A percentile compares a stretch with the other conserved stretches of the same genome.
Conservation (phyloP, 2,113 vertebrate species). For the Ovis canadensis region DNA sequence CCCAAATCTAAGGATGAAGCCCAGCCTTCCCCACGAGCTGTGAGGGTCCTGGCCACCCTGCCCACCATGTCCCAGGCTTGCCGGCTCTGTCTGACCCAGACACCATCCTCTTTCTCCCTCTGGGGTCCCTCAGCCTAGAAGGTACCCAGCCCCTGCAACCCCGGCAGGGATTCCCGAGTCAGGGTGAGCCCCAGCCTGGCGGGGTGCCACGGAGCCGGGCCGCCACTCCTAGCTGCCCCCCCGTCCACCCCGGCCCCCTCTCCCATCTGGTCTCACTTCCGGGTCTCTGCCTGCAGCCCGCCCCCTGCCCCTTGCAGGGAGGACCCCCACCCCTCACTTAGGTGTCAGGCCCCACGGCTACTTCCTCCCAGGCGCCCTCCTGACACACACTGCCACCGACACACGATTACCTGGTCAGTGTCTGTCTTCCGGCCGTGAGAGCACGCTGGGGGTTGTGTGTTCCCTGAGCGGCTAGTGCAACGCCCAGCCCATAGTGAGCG, state of each 20-base stretch:
- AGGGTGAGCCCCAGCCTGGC: accelerated
- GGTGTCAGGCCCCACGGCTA: too few species aligned
- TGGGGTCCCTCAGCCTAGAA: background rate
- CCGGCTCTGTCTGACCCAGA: background rate
- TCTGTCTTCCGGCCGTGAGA: accelerated
- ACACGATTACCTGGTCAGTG: background rate
- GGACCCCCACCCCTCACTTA: background rate
- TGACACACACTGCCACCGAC: accelerated
- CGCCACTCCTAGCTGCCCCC: accelerated
- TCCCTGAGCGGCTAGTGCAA: background rate
- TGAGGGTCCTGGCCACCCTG: accelerated
- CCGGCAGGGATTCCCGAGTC: background rate
- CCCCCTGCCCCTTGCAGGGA: too few species aligned
- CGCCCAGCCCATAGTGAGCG: accelerated
- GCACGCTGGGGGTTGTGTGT: accelerated
- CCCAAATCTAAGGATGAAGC: background rate
- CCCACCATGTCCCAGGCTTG: background rate
- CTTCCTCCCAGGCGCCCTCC: background rate
- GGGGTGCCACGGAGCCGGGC: background rate
- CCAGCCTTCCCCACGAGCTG: background rate
- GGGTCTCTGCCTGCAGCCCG: background rate
- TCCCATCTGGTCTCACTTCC: accelerated
- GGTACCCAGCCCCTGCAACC: background rate
- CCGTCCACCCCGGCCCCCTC: background rate
- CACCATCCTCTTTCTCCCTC: background rate